Percentiles rank a stretch among this genome's conserved stretches.
These are phyloP conservation scores for Lasioglossum albipes DNA, from an alignment of 1,140 invertebrate genomes.

Conservation along the genomic window DNA sequence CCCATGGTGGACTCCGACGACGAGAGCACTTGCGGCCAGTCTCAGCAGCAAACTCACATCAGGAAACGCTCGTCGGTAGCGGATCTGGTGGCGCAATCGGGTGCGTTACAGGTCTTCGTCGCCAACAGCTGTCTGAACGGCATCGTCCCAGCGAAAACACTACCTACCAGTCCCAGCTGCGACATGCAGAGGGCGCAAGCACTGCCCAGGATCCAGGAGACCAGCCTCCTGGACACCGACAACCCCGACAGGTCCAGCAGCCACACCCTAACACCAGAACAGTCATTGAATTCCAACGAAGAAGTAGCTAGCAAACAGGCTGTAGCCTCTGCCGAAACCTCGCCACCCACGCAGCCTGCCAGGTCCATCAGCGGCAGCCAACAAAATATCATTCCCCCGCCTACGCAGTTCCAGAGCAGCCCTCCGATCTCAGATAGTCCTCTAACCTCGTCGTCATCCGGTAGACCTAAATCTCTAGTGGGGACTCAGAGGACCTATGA, in stretches of 20 bases:
- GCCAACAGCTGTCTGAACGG: slow-evolving; percentile 83
- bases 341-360: slow-evolving; percentile 70
- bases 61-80: slow-evolving; percentile 83
- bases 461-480: slow-evolving; percentile 82
- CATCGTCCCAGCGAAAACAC: slow-evolving; percentile 78
- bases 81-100: slow-evolving; percentile 83
- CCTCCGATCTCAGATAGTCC: slow-evolving; percentile 82
- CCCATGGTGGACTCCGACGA: slow-evolving; percentile 98
- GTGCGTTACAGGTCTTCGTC: slow-evolving; percentile 80
- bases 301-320: slow-evolving; percentile 42
- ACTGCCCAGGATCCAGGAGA: slow-evolving; percentile 85
- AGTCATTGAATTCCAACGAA: slow-evolving; percentile 63
- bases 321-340: slow-evolving; percentile 65
- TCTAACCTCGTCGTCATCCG: slow-evolving; percentile 79
- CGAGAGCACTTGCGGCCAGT: slow-evolving; percentile 83
- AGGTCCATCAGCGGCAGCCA: slow-evolving; percentile 45
- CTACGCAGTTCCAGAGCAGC: slow-evolving; percentile 85
- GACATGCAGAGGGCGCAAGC: slow-evolving; percentile 78
- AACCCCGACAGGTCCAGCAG: slow-evolving; percentile 79
- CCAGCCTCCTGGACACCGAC: slow-evolving; percentile 83
- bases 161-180: slow-evolving; percentile 68
- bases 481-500: slow-evolving; percentile 85
- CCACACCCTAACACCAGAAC: slow-evolving; percentile 76
- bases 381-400: slow-evolving; percentile 87
- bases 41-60: slow-evolving; percentile 70